These are phyloP conservation scores for Danionella cerebrum DNA, from an alignment of 2,113 vertebrate species.

Conservation along the genomic window DNA sequence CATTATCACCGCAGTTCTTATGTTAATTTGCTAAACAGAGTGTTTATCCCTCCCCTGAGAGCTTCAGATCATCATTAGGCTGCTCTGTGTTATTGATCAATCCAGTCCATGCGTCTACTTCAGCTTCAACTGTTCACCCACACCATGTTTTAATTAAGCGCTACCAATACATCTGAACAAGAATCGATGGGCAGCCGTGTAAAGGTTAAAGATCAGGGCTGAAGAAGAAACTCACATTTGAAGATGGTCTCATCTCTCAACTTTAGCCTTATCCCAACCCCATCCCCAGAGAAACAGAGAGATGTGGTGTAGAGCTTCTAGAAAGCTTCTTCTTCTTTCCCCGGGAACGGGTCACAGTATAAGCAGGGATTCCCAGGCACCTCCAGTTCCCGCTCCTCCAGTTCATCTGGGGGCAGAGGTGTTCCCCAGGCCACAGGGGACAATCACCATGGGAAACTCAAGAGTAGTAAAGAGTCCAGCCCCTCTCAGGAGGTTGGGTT, in stretches of 20 bases:
- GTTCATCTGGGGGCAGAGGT: too few species aligned
- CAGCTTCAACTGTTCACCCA: not conserved
- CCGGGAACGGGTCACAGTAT: too few species aligned
- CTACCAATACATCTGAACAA: slow-evolving; percentile 1
- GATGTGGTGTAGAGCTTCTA: too few species aligned
- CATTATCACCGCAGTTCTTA: not conserved
- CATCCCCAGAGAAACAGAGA: too few species aligned
- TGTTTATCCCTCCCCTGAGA: slow-evolving; percentile 5
- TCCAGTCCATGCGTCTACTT: not conserved
- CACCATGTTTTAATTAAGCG: slow-evolving; percentile 2
- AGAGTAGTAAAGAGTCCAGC: too few species aligned
- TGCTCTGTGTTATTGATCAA: slow-evolving; percentile 6
- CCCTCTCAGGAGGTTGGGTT: too few species aligned
- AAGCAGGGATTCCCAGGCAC: too few species aligned
- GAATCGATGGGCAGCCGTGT: not conserved
- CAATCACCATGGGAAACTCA: too few species aligned
- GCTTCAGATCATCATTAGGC: not conserved
- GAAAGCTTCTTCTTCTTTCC: too few species aligned
- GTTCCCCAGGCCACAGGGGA: too few species aligned
- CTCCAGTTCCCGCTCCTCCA: too few species aligned
- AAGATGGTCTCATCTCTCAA: not conserved
- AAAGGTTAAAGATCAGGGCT: not conserved
- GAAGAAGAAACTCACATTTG: not conserved
- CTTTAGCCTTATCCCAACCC: too few species aligned
- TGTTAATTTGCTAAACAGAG: slow-evolving; percentile 10